Conservation (phyloP, 2,888 invertebrate genomes). For the Epirrhoe alternata region DNA sequence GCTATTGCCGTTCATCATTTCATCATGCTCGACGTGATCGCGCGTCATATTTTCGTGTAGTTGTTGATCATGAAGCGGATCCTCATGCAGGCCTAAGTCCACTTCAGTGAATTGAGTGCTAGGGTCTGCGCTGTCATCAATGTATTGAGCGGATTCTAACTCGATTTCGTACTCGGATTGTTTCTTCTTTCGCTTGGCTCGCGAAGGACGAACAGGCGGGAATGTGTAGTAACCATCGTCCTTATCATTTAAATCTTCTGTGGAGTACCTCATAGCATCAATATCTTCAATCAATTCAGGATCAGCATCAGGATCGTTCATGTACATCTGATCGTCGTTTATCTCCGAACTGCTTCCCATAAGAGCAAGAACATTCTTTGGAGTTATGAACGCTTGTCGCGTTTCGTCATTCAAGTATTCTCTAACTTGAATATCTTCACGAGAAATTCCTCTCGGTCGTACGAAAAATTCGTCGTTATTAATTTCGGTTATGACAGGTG, state of each 20-base stretch:
- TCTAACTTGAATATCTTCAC: constrained; percentile 92
- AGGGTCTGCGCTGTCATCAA: constrained; percentile 73
- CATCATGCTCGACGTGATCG: constrained; percentile 53
- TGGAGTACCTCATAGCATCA: constrained; percentile 68
- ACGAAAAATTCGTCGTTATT: constrained; percentile 95
- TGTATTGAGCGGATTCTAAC: constrained; percentile 69
- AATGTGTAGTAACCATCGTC: constrained; percentile 84
- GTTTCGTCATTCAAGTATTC: constrained; percentile 92
- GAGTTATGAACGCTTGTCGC: constrained; percentile 90
- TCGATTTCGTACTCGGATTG: constrained; percentile 43
- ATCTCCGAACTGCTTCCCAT: constrained; percentile 78
- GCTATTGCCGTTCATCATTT: constrained; percentile 57
- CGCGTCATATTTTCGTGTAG: constrained; percentile 51
- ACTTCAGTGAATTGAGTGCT: constrained; percentile 79
- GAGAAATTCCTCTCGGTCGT: constrained; percentile 92
- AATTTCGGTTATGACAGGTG: constrained; percentile 91
- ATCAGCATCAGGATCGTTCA: constrained; percentile 72
- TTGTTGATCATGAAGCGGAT: constrained; percentile 67
- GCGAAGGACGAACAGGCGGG: constrained; percentile 84
- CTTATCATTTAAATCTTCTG: constrained; percentile 76
- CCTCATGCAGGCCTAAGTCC: constrained; percentile 77
- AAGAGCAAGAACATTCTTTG: constrained; percentile 87
- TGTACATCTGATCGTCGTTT: constrained; percentile 67
- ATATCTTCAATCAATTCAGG: constrained; percentile 72
- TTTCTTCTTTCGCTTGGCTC: constrained; percentile 83